Base-by-base conservation (phyloP, 2,113 vertebrate species). In the Tetraodon nigroviridis region DNA sequence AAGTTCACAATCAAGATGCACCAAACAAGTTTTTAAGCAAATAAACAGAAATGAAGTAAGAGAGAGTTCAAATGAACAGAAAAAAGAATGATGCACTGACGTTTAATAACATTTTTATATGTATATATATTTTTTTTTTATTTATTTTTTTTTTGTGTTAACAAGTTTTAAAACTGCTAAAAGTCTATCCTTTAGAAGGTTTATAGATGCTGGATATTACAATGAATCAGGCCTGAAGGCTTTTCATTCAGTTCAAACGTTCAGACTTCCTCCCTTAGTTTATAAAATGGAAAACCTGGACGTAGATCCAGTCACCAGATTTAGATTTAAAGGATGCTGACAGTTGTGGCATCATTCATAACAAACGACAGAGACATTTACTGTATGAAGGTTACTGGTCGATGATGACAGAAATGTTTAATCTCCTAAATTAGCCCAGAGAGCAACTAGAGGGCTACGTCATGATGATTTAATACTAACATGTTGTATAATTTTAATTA, bases 401-500 rank as follows among this genome's bases (percentile, higher is more conserved):
- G 76, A 87, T 82, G 89, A 78, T 73, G 79, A 82, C 74, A 86
- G 59, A 80, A 81, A 82, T 79, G 79, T 81, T 88, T 86, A 87
- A 88, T 81, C 80, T 69, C 78, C 65, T 73, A 80, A 83, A 84
- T 85, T 71, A 85, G 67, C 67, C 51, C 53, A 64, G 29, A 59
- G 76, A 88, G 80, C 82, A 57, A 88, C 80, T 69, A 82, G 66
- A 71, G 55, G 55, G 47, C 69, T 69, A 74, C 75, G 84, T 76
- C 64, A 78, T 73, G 73, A 69, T 79, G 79, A 89, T 88, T 87
- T 87, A 88, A 84, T 78, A 76, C 74, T 73, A 83, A 86, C 78
- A 84, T 76, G 77, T 62, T 71, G 60, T 73, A 84, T 84, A 62
- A 87, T 86, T 83, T 84, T 84, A 89, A 91, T 90, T 89, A 90